Evolutionary conservation across 2,888 invertebrate genomes (phyloP).

Genomic region (Macrosiphum euphorbiae): DNA sequence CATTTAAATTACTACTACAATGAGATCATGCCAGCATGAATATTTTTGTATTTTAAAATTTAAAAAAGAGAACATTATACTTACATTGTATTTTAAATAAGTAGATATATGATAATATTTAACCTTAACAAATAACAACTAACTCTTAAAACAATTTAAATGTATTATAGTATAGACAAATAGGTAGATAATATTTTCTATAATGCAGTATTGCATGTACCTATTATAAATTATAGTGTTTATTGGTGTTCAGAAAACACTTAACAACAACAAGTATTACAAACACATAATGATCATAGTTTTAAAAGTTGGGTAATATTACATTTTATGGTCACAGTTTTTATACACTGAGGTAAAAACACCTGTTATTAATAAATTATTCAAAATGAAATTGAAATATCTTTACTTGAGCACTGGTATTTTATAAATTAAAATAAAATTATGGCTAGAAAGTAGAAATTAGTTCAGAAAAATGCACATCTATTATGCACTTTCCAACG

Average conservation of each 20-base stretch:
- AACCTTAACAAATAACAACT: neutral
- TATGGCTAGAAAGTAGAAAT: neutral
- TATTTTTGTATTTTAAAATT: neutral
- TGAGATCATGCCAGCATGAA: neutral
- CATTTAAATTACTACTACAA: neutral
- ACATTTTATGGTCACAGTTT: neutral
- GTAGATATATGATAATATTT: neutral
- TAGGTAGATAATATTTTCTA: neutral
- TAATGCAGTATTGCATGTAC: no score
- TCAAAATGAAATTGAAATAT: constrained; percentile 18
- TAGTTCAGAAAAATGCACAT: neutral
- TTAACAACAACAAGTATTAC: constrained; percentile 19
- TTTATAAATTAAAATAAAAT: neutral
- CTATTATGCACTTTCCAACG: neutral
- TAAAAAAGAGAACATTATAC: neutral
- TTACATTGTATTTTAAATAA: constrained; percentile 1
- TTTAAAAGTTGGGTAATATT: neutral
- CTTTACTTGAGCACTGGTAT: constrained; percentile 30
- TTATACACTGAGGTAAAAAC: constrained; percentile 14
- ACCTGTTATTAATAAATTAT: neutral
- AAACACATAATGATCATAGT: neutral
- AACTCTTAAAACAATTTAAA: neutral
- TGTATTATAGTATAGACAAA: neutral
- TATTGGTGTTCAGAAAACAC: neutral
- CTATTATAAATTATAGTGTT: no score